Evolutionary conservation across 2,888 invertebrate species (phyloP), one percentile per base, ranked within the genome.

Genomic region (Trachelus tabidus): DNA sequence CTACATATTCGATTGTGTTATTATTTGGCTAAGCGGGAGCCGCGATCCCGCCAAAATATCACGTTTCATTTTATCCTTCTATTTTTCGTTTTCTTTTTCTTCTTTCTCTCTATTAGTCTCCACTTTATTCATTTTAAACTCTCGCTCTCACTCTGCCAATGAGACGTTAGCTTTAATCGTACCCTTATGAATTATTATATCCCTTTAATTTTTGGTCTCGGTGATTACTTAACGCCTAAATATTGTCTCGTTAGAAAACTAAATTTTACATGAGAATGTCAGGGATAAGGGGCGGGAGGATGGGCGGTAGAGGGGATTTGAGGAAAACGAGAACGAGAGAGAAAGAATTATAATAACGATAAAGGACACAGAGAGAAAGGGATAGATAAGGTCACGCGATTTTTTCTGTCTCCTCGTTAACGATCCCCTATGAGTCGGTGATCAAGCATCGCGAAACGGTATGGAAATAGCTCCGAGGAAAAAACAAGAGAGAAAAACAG

Each of bases 131-230:
- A 37, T 69, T 76, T 33, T 33, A 33, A 75, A 75, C 30, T 76
- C 71, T 73, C 30, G 37, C 37, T 34, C 37, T 56, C 40, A 35
- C 73, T 35, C 34, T 69, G 56, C 68, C 75, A 34, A 76, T 34
- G n/a, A 79, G 69, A 81, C 71, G 79, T 76, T 80, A 74, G 56
- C 56, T 79, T 81, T 80, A 79, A 81, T 79, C 71, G 80, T 83
- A 85, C 80, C 78, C 80, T 80, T 81, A 80, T 78, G 76, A 80
- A 87, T 84, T 84, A 83, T 85, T 87, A 85, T 88, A 89, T 85
- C 83, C 82, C 82, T 84, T 87, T 88, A 89, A 89, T 90, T 91
- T 91, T 91, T 91, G 90, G 90, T 91, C 89, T 90, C 87, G 84
- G 83, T 90, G 77, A 88, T 56, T 56, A 87, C 90, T 90, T 90